Conservation (phyloP, 2,113 vertebrate genomes). For the Todiramphus saurophagus region DNA sequence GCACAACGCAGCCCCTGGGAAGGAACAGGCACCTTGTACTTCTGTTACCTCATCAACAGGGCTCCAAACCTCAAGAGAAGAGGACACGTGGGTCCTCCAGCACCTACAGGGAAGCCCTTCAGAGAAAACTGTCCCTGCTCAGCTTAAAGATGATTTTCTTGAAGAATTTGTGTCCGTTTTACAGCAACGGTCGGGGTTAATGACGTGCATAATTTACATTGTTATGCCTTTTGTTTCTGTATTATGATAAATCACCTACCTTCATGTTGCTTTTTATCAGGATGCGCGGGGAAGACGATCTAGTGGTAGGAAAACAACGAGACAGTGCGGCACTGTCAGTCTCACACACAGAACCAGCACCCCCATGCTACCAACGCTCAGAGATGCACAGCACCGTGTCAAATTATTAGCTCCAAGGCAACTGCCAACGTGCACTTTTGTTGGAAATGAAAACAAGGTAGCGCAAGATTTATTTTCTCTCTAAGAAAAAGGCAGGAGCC, state of each 20-base stretch:
- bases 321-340: background rate
- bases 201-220: conserved; percentile 2
- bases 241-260: background rate
- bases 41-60: background rate
- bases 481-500: background rate
- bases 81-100: background rate
- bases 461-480: background rate
- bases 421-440: background rate
- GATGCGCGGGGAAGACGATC: fast-evolving
- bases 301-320: background rate
- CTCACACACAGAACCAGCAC: background rate
- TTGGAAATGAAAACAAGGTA: background rate
- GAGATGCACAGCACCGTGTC: background rate
- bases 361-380: background rate
- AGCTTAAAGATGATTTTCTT: background rate
- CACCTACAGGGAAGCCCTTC: background rate
- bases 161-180: background rate
- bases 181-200: background rate
- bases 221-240: background rate
- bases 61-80: background rate
- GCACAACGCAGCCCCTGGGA: fast-evolving
- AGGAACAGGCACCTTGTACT: background rate
- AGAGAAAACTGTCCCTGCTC: fast-evolving
- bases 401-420: background rate
- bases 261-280: background rate